Base-by-base conservation (phyloP, 1,140 invertebrate species). In the Penaeus japonicus region DNA sequence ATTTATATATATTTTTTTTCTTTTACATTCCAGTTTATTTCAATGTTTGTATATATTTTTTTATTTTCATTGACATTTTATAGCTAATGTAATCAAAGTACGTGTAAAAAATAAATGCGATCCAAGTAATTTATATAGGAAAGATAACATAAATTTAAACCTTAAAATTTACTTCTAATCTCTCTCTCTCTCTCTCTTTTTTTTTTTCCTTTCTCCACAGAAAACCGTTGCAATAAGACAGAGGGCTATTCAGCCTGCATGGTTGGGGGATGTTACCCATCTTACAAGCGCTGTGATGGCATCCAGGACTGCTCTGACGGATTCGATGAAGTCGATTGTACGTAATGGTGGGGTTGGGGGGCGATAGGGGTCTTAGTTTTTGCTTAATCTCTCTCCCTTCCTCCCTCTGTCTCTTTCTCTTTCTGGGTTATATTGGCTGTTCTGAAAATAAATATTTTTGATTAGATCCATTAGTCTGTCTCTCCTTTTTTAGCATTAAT, bases 281-380 rank as follows among this genome's bases (percentile, higher is more conserved):
- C 62, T 10, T 75, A 91, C 2, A 91, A 93, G 85, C 90, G 89
- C 54, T 94, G 93, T 89, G 93, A 94, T 86, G 93, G 93, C 5
- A 79, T 90, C 32, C 54, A 55, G 30, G 91, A 93, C 55, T 94
- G 93, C 90, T 77, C 89, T 3, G 93, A 94, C 91, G 91, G 91
- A 15, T 92, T 90, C n/a, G 93, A 94, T 89, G 93, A 94, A 91
- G 90, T 91, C n/a, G 91, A 91, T 65, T 94, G 93, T 93, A 92
- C 92, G 92, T 91, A 59, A 39, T 32, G 32, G 10, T 5, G 22
- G 2, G n/a, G 59, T 24, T 1, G 77, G 4, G 4, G 22, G 32
- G 47, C 7, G 1, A 4, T 70, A 0, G 30, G 62, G 62, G 1
- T 7, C 20, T 24, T 70, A 30, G 1, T 12, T n/a, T 70, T 0